A percentile compares a stretch with the other conserved stretches of the same genome.
phyloP scores from a whole-genome alignment of 2,113 vertebrate species.

The Crotophaga sulcirostris region DNA sequence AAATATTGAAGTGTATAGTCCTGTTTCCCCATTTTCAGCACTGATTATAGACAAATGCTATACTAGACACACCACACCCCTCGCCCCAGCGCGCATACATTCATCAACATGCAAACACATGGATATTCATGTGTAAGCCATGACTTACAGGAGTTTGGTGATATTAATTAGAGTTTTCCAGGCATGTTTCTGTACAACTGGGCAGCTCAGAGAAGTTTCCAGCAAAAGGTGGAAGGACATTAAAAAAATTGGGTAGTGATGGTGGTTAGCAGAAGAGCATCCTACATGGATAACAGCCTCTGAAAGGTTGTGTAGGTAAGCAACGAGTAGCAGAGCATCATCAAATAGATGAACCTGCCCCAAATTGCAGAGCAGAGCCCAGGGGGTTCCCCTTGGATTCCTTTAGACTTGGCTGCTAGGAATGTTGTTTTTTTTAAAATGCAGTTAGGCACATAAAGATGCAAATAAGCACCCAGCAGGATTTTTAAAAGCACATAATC shows the following conservation, averaged over 20 bases:
- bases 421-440: neutral
- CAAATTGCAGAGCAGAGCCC: neutral
- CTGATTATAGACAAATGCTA: neutral
- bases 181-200: neutral
- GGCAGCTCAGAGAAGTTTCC: neutral
- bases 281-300: neutral
- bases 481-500: constrained; percentile 5
- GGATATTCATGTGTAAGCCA: neutral
- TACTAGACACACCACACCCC: neutral
- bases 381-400: neutral
- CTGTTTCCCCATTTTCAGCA: neutral
- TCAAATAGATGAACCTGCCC: rapidly evolving
- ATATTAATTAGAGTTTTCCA: neutral
- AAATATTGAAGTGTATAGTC: neutral
- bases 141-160: neutral
- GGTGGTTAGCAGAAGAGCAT: neutral
- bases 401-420: neutral
- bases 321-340: neutral
- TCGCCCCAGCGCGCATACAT: rapidly evolving
- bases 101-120: neutral
- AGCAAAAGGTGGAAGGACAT: neutral
- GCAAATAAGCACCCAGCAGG: neutral
- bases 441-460: neutral
- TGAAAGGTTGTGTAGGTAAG: neutral
- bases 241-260: neutral